Evolutionary conservation across 1,140 invertebrate species (phyloP).

Genomic region (Phymorhynchus buccinoides): DNA sequence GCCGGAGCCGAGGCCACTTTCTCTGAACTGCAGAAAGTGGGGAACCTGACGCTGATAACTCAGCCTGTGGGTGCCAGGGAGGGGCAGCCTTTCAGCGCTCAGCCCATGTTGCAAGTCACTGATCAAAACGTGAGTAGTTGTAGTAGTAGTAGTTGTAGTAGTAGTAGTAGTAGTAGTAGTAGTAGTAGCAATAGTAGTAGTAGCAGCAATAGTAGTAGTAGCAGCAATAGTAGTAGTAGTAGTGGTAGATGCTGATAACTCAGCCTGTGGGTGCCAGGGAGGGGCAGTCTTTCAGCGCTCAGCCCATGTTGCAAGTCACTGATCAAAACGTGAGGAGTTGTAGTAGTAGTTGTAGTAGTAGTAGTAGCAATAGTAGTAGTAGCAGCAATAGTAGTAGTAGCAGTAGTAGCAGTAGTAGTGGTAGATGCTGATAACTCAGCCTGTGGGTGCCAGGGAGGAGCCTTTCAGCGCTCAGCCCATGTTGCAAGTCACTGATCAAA

Average conservation of each 20-base stretch:
- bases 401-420: no score
- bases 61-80: constrained; percentile 46
- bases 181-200: no score
- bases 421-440: constrained; percentile 37
- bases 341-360: no score
- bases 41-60: constrained; percentile 41
- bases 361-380: no score
- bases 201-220: no score
- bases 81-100: constrained; percentile 43
- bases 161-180: no score
- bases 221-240: no score
- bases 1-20: constrained; percentile 27
- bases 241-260: constrained; percentile 46
- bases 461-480: constrained; percentile 46
- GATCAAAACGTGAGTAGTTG: constrained; percentile 46
- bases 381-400: no score
- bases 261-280: constrained; percentile 46
- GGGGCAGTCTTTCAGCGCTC: constrained; percentile 43
- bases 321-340: constrained; percentile 46
- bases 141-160: no score
- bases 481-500: constrained; percentile 47
- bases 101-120: constrained; percentile 49
- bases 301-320: constrained; percentile 49
- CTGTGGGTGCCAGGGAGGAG: constrained; percentile 47
- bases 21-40: constrained; percentile 38